A percentile compares a stretch with the other conserved stretches of the same genome.
Evolutionary conservation across 2,888 invertebrate genomes (phyloP).

Genomic region (Acanthoscelides obtectus): DNA sequence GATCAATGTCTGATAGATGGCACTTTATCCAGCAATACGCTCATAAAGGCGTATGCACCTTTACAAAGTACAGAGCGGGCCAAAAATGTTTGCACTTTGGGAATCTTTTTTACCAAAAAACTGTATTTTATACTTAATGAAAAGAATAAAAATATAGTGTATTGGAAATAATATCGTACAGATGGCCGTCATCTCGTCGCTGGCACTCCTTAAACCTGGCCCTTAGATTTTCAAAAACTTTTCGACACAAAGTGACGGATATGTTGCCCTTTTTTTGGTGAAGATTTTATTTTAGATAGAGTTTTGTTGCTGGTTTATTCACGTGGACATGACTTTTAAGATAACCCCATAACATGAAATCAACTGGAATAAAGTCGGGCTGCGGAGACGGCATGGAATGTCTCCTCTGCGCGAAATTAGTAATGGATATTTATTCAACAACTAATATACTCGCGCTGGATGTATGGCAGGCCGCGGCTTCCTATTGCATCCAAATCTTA

Average conservation of each 20-base stretch:
- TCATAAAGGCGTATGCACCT: too few relatives aligned
- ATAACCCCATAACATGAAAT: constrained; percentile 33
- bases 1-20: too few relatives aligned
- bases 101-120: neutral
- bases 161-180: neutral
- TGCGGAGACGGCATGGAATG: neutral
- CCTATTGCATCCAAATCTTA: constrained; percentile 4
- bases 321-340: neutral
- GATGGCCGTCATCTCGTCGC: neutral
- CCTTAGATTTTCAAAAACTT: neutral
- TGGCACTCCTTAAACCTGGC: neutral
- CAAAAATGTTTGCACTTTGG: neutral
- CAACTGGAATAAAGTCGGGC: neutral
- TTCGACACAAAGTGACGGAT: neutral
- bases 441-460: neutral
- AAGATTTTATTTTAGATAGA: neutral
- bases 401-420: neutral
- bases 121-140: neutral
- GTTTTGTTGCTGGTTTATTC: neutral
- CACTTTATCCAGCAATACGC: too few relatives aligned
- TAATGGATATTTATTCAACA: neutral
- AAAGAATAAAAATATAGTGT: neutral
- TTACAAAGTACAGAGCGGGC: too few relatives aligned
- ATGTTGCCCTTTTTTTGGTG: neutral
- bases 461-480: constrained; percentile 4